Evolutionary conservation across 2,797 vertebrate genomes (phyloP).

Genomic region (Chromis chromis): DNA sequence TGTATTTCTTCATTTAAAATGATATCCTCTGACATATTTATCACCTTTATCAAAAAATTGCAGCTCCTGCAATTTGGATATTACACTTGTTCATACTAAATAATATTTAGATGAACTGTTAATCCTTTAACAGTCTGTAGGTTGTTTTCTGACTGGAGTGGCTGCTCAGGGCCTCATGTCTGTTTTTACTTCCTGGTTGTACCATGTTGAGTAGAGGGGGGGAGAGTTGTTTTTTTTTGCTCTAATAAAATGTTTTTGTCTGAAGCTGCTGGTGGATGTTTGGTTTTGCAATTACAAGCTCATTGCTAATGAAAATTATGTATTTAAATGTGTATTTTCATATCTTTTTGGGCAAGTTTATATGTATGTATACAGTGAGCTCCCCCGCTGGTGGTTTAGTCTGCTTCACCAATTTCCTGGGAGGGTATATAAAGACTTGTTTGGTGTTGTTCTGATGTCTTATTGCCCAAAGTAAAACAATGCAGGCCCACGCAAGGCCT

Average conservation of each 20-base stretch:
- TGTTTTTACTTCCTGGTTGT: slow-evolving; percentile 21
- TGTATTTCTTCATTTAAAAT: no score
- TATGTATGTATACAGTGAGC: neutral
- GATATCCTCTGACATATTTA: no score
- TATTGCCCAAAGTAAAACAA: neutral
- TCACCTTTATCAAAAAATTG: no score
- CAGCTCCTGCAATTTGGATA: no score
- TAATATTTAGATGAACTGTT: no score
- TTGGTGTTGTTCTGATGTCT: neutral
- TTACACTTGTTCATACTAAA: no score
- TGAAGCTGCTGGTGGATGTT: neutral
- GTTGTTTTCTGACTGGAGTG: neutral
- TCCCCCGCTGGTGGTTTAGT: slow-evolving; percentile 5
- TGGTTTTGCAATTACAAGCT: neutral
- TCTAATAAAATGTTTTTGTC: neutral
- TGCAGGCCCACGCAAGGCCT: neutral
- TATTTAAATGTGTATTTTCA: neutral
- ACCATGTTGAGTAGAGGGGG: neutral
- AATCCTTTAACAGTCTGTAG: neutral
- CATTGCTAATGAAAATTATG: neutral
- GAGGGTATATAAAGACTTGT: neutral
- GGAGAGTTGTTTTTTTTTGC: accelerated
- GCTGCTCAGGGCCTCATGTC: neutral
- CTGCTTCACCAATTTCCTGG: neutral
- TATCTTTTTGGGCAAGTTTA: neutral